phyloP scores from a whole-genome alignment of 1,140 invertebrate genomes.

The Manduca sexta region DNA sequence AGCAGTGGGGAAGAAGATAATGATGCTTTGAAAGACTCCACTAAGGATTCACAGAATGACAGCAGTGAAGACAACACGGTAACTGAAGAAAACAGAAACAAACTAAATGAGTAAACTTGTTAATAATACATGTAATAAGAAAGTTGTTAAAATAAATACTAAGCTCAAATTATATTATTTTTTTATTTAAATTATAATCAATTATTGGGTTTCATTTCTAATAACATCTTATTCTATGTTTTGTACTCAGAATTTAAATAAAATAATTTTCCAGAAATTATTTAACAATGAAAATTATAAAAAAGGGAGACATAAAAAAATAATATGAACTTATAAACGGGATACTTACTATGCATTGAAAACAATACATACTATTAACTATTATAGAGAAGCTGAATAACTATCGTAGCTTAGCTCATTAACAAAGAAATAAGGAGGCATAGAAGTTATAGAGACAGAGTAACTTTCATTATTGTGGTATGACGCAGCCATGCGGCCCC shows the following conservation, averaged over 20 bases:
- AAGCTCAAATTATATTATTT: too few species aligned
- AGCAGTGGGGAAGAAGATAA: slow-evolving; percentile 6
- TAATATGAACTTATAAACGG: background rate
- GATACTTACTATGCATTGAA: background rate
- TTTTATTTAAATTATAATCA: too few species aligned
- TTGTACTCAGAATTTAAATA: too few species aligned
- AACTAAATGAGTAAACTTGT: too few species aligned
- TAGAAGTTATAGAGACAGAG: background rate
- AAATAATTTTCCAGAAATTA: too few species aligned
- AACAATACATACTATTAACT: too few species aligned
- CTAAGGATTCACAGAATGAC: slow-evolving; percentile 8
- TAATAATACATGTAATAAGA: too few species aligned
- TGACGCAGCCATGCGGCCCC: slow-evolving; percentile 1
- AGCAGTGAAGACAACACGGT: slow-evolving; percentile 7
- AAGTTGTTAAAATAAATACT: too few species aligned
- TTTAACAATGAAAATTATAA: too few species aligned
- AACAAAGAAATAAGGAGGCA: slow-evolving; percentile 14
- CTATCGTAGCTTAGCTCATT: slow-evolving; percentile 6
- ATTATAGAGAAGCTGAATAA: background rate
- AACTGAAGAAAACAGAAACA: too few species aligned
- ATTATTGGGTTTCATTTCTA: too few species aligned
- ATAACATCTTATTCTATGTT: too few species aligned
- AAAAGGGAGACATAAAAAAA: background rate
- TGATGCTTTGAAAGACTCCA: background rate
- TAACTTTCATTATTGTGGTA: slow-evolving; percentile 6